Percentiles rank a stretch among this genome's conserved stretches.
These are phyloP conservation scores for Marasmarcha lunaedactyla DNA, from an alignment of 2,888 invertebrate genomes.

Conservation along the genomic window DNA sequence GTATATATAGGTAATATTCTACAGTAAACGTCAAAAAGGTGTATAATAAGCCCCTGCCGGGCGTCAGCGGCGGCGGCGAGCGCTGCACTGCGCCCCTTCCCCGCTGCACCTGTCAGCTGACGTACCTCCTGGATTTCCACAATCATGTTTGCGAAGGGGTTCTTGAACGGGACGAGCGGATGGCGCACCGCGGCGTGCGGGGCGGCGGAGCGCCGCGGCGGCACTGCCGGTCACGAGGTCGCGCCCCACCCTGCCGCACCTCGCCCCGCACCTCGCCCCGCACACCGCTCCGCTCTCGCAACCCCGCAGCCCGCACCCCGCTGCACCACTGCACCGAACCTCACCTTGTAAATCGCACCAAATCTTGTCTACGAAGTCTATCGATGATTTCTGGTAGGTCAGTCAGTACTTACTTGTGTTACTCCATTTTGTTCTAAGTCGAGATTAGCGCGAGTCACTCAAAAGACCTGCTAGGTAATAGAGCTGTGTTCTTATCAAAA, in stretches of 20 bases:
- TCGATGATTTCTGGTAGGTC: too few species aligned
- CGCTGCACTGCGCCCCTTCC: conserved; percentile 27
- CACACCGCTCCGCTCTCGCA: too few species aligned
- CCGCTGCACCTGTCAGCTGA: conserved; percentile 52
- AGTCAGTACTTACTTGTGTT: too few species aligned
- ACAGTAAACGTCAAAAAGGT: neutral
- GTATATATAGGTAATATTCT: neutral
- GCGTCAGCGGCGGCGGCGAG: neutral
- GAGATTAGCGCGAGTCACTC: too few species aligned
- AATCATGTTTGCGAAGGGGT: conserved; percentile 40
- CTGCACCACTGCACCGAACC: conserved; percentile 13
- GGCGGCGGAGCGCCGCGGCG: conserved; percentile 59
- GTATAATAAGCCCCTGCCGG: neutral
- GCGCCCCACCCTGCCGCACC: conserved; percentile 27
- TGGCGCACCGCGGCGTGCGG: conserved; percentile 42
- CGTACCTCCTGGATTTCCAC: conserved; percentile 64
- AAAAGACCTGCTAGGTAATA: too few species aligned
- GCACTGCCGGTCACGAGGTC: conserved; percentile 61
- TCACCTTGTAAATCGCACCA: neutral
- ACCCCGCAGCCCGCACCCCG: conserved; percentile 60
- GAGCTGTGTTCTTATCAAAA: too few species aligned
- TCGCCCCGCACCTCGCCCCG: conserved; percentile 17
- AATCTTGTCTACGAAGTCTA: neutral
- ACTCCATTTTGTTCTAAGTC: too few species aligned
- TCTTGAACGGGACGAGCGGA: neutral